phyloP scores from a whole-genome alignment of 1,140 invertebrate genomes.

The Amyelois transitella region DNA sequence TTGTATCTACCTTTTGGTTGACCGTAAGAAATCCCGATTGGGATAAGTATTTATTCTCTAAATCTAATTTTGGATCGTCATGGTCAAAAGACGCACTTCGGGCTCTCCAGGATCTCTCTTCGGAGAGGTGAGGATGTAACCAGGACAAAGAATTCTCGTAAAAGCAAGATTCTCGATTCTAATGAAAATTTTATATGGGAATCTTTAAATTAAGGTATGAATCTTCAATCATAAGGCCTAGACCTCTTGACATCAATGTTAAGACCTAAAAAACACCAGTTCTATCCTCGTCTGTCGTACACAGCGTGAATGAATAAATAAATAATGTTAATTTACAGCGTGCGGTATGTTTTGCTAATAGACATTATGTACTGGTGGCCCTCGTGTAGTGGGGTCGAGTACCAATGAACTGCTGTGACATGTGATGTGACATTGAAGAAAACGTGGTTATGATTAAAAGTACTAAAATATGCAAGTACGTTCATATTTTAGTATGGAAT shows the following conservation, averaged over 20 bases:
- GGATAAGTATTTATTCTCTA: too few relatives aligned
- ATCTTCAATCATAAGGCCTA: neutral
- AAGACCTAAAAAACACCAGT: neutral
- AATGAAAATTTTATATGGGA: neutral
- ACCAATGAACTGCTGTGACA: conserved; percentile 33
- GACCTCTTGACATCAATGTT: conserved; percentile 2
- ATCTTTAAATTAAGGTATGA: neutral
- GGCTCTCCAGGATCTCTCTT: too few relatives aligned
- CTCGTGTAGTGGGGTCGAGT: conserved; percentile 39
- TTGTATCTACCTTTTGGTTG: too few relatives aligned
- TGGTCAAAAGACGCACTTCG: too few relatives aligned
- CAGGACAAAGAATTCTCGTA: too few relatives aligned
- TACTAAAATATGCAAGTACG: neutral
- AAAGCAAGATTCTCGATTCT: too few relatives aligned
- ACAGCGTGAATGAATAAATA: neutral
- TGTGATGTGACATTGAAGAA: conserved; percentile 34
- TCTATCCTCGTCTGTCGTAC: conserved; percentile 3
- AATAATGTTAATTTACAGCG: conserved; percentile 33
- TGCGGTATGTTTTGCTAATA: conserved; percentile 28
- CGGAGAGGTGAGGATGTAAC: too few relatives aligned
- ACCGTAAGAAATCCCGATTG: too few relatives aligned
- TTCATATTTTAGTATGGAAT: too few relatives aligned
- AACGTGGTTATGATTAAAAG: neutral
- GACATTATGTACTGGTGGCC: conserved; percentile 29
- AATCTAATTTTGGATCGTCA: too few relatives aligned